Evolutionary conservation across 2,888 invertebrate species (phyloP).

Genomic region (Luperina nickerlii): DNA sequence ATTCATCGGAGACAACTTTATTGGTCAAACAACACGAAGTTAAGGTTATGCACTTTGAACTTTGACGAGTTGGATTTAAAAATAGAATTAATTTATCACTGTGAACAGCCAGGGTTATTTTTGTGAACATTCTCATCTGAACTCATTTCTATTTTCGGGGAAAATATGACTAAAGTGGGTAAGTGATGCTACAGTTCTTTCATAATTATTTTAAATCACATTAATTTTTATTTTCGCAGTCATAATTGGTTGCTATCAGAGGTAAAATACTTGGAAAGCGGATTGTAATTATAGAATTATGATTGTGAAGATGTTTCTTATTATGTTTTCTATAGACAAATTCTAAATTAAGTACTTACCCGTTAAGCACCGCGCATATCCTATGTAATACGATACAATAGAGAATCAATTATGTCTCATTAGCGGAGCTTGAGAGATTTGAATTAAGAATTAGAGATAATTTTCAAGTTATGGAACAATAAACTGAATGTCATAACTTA

Average conservation of each 20-base stretch:
- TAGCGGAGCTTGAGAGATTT: too few species aligned
- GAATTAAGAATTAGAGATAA: too few species aligned
- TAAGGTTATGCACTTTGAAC: conserved; percentile 16
- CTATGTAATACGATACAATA: too few species aligned
- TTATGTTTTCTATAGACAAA: background rate
- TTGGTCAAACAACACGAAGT: conserved; percentile 27
- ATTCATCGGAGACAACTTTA: conserved; percentile 35
- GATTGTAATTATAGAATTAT: background rate
- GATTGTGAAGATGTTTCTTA: background rate
- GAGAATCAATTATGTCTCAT: too few species aligned
- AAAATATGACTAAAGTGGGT: background rate
- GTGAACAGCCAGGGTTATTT: background rate
- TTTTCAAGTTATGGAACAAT: too few species aligned
- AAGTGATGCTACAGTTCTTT: background rate
- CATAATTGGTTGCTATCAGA: too few species aligned
- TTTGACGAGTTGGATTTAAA: conserved; percentile 17
- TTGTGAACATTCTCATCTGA: background rate
- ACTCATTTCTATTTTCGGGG: background rate
- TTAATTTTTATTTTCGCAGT: too few species aligned
- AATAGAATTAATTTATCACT: background rate
- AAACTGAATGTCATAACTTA: too few species aligned
- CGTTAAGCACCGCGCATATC: too few species aligned
- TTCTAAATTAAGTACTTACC: background rate
- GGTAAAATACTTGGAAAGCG: too few species aligned
- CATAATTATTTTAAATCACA: background rate